These are phyloP conservation scores for Porites lobata DNA, from an alignment of 92 coral and sea anemone genomes.

Conservation along the genomic window DNA sequence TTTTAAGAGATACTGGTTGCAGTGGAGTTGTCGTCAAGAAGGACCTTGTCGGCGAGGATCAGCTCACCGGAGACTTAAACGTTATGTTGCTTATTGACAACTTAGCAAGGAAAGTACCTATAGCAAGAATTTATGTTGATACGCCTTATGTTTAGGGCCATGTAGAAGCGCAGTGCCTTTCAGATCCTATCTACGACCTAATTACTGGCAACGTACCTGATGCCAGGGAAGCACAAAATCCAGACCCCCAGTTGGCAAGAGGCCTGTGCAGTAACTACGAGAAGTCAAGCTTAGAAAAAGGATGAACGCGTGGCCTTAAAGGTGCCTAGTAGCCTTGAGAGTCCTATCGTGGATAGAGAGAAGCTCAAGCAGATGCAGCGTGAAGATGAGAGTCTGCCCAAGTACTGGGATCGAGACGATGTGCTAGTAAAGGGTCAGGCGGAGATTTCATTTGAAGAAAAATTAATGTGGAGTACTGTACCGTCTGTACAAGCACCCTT, in stretches of 20 bases:
- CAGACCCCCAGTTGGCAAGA: constrained; percentile 40
- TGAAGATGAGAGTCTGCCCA: constrained; percentile 43
- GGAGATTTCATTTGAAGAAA: neutral
- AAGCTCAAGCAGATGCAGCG: constrained; percentile 43
- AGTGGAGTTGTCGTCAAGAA: constrained; percentile 71
- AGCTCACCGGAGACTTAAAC: constrained; percentile 42
- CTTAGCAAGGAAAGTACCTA: constrained; percentile 65
- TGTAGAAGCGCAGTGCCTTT: constrained; percentile 67
- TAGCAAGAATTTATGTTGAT: constrained; percentile 55
- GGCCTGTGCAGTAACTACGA: neutral
- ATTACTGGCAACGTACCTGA: constrained; percentile 17
- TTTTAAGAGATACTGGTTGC: constrained; percentile 72
- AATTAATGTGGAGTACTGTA: constrained; percentile 14
- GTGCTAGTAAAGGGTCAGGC: neutral
- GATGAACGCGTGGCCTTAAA: neutral
- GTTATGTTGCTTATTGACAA: constrained; percentile 67
- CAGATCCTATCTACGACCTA: constrained; percentile 29
- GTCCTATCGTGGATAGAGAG: constrained; percentile 31
- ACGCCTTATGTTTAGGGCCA: constrained; percentile 64
- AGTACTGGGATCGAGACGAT: constrained; percentile 21
- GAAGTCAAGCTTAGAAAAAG: constrained; percentile 39
- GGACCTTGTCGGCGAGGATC: constrained; percentile 52
- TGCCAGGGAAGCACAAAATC: constrained; percentile 39
- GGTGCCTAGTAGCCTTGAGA: neutral
- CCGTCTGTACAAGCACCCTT: constrained; percentile 38